Evolutionary conservation across 2,797 vertebrate species (phyloP), one percentile per base, ranked within the genome.

Genomic region (Ptychadena robeensis): DNA sequence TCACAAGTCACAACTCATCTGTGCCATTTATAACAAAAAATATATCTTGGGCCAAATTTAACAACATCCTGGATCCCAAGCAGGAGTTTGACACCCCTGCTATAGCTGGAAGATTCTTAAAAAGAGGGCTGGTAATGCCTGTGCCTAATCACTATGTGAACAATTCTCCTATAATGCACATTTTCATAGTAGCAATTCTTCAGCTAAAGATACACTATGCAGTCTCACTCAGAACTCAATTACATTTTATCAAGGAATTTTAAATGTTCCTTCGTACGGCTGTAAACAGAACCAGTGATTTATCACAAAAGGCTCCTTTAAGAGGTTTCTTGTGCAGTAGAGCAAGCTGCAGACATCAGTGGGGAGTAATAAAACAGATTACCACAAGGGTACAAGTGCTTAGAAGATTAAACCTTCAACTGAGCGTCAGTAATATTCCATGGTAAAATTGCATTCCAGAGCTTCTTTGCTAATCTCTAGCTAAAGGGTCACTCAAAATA

Each of bases 341-440:
- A 53, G 48, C 25, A 61, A 25, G 8, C 59, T 61, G 59, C 25
- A 32, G 27, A 32, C 30, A 15, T 27, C 64, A 31, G 64, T 18
- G 35, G 34, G 73, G 34, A 64, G 34, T 40, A 73, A 73, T 73
- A 78, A 3, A 68, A 30, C 65, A 79, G 76, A 78, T 78, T 78
- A 78, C 75, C 31, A 68, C 7, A 48, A 65, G 37, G 73, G 77
- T 59, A 80, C 69, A 64, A 72, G 65, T 57, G 76, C 48, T 64
- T 71, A 64, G 69, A 72, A 71, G 57, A 32, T 80, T 71, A 80
- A 80, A 48, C 38, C 57, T 64, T 65, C 35, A 32, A 34, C 38
- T 34, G 76, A 79, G 65, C 65, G 64, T 81, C 30, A 75, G 71
- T 82, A 68, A 69, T 75, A 75, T 75, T 37, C 80, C 80, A 59